Evolutionary conservation across 2,113 vertebrate species (phyloP), one percentile per base, ranked within the genome.

Genomic region (Pangasianodon hypophthalmus): DNA sequence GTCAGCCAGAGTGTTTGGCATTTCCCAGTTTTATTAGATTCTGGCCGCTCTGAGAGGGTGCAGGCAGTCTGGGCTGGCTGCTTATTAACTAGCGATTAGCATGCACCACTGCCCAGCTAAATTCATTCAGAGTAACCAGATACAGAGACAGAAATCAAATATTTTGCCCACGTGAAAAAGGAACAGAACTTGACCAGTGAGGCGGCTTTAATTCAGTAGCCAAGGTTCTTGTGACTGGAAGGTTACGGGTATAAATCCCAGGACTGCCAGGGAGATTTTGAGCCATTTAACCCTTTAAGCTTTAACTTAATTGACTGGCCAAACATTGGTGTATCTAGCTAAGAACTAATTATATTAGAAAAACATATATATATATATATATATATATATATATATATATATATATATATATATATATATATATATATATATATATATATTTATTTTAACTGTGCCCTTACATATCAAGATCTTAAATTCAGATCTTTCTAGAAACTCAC

Each of bases 21-120:
- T 89, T 88, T 87, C 86, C 82, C 48, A 89, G 88, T 79, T 93
- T 92, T 94, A 93, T 92, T 92, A 90, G 93, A 91, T 93, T 85
- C 88, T 93, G 91, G 92, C 92, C 90, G 81, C n/a, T 79, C 29
- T 56, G 32, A 69, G 88, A 87, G 64, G 79, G 88, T 91, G 83
- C 88, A 48, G 8, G 44, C 6, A 26, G 89, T 88, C 89, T 93
- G 37, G 84, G 83, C 83, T 75, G 86, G 90, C 87, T 54, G 88
- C 91, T 88, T 86, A 67, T 79, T 91, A 56, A 83, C 83, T 83
- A 87, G 87, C 71, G 37, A 67, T 73, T 86, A 88, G 54, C 87
- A 91, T 88, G 73, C 60, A 41, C n/a, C 16, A 60, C 6, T 83
- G 24, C 50, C 1, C 37, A 4, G 4, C 50, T 81, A 24, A 52